phyloP scores from a whole-genome alignment of 2,888 invertebrate genomes.

The Eupithecia vulgata region DNA sequence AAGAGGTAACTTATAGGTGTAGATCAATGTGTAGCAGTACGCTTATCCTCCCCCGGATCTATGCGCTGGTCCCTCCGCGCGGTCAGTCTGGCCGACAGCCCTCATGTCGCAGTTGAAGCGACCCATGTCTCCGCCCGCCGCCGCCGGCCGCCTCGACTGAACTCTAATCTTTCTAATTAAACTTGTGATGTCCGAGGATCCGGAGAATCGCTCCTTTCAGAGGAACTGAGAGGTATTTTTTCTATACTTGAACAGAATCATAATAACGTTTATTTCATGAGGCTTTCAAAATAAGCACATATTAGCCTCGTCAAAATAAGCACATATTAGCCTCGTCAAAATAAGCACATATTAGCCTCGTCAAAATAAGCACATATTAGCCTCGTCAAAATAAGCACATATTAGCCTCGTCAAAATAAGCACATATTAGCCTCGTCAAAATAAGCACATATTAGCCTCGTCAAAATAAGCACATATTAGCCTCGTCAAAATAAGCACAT shows the following conservation, averaged over 20 bases:
- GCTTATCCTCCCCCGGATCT: not conserved
- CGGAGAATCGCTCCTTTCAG: not conserved
- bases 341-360: not conserved
- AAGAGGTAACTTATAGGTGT: not conserved
- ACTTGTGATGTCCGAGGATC: not conserved
- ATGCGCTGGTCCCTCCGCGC: not conserved
- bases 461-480: too few relatives aligned
- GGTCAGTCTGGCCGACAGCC: conserved; percentile 7
- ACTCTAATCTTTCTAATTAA: conserved; percentile 15
- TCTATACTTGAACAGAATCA: not conserved
- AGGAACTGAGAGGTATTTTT: not conserved
- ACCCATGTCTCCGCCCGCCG: conserved; percentile 11
- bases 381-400: not conserved
- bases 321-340: not conserved
- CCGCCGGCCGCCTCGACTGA: not conserved
- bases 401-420: too few relatives aligned
- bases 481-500: not conserved
- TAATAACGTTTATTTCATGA: not conserved
- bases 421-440: too few relatives aligned
- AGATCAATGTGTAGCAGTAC: not conserved
- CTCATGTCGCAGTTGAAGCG: conserved; percentile 5
- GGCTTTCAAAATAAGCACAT: not conserved
- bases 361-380: too few relatives aligned
- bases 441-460: not conserved
- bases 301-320: not conserved